Evolutionary conservation across 2,888 invertebrate genomes (phyloP), one percentile per base, ranked within the genome.

Genomic region (Prenolepis imparis): DNA sequence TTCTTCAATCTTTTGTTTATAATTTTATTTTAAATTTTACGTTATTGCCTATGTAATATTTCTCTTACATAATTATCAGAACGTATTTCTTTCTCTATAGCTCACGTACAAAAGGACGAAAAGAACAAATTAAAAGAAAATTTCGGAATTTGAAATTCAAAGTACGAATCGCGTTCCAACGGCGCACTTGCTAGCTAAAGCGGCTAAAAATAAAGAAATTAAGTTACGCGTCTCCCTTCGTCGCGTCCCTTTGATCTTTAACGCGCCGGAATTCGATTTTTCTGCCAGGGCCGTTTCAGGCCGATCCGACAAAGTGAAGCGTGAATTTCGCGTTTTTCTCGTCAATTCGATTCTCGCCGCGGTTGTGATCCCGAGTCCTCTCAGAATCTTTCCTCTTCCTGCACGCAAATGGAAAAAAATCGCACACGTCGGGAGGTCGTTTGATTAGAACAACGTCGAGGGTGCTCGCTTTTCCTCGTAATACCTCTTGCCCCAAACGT

Each of bases 231-330:
- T 61, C 41, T 70, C 59, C 24, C 70, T 80, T 59, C 78, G 70
- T 80, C 70, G 70, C 57, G 74, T 28, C 70, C 72, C 75, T 87
- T 88, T 86, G 88, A 88, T 88, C 78, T 86, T 72, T 88, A 82
- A 82, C 80, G 44, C 24, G 84, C 41, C 36, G 57, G 73, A 75
- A 87, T 84, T 80, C 80, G 74, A 84, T 87, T 81, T 70, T 80
- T 70, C 78, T 80, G 70, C 68, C 70, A 70, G 59, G 59, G 70
- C 39, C 70, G 36, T 70, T 21, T 24, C 78, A 44, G 57, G 44
- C 24, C 59, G 70, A 78, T 70, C 59, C 70, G 36, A 70, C 78
- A 80, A 80, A 70, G 78, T 70, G 44, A 48, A 80, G 70, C 70
- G 78, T 80, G 70, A 80, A 80, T 70, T 80, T 80, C 78, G 59